Percentiles rank a stretch among this genome's conserved stretches.
Conservation (phyloP, 2,797 vertebrate species). For the Allobates femoralis region DNA sequence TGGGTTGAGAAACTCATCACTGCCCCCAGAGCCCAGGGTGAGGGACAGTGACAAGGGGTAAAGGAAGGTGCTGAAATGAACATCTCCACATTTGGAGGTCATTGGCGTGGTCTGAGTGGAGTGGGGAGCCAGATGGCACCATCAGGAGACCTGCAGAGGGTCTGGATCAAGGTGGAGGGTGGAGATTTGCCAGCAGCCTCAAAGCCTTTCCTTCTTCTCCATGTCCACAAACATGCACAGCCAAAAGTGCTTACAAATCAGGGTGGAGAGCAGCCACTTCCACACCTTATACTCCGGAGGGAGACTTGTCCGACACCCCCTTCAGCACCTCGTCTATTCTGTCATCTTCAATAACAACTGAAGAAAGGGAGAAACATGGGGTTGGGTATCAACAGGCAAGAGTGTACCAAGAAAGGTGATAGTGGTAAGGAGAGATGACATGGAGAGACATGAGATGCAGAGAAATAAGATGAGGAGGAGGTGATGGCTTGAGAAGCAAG, state of each 20-base stretch:
- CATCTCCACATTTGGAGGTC: constrained; percentile 82
- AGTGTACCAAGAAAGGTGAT: constrained; percentile 9
- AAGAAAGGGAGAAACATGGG: constrained; percentile 67
- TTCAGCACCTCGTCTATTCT: constrained; percentile 99
- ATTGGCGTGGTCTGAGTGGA: constrained; percentile 65
- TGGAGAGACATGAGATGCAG: constrained; percentile 19
- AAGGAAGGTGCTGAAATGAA: constrained; percentile 84
- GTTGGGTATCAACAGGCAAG: constrained; percentile 38
- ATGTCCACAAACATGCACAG: constrained; percentile 88
- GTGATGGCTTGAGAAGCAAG: constrained; percentile 27
- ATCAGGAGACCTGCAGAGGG: constrained; percentile 65
- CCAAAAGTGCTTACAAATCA: constrained; percentile 87
- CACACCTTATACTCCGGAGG: constrained; percentile 90
- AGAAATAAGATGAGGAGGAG: constrained; percentile 31
- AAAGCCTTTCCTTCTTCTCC: constrained; percentile 72
- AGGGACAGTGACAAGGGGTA: constrained; percentile 53
- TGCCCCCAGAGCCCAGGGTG: constrained; percentile 62
- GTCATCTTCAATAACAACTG: constrained; percentile 99
- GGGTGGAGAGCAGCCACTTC: constrained; percentile 72
- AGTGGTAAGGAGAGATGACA: neutral
- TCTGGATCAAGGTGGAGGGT: constrained; percentile 81
- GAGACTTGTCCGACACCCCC: constrained; percentile 97
- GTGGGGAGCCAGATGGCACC: constrained; percentile 60
- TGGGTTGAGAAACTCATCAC: constrained; percentile 65
- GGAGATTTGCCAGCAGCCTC: constrained; percentile 88